A percentile compares a stretch with the other conserved stretches of the same genome.
These are phyloP conservation scores for Psittacula cyanocephala DNA, from an alignment of 2,113 vertebrate species.

Conservation along the genomic window DNA sequence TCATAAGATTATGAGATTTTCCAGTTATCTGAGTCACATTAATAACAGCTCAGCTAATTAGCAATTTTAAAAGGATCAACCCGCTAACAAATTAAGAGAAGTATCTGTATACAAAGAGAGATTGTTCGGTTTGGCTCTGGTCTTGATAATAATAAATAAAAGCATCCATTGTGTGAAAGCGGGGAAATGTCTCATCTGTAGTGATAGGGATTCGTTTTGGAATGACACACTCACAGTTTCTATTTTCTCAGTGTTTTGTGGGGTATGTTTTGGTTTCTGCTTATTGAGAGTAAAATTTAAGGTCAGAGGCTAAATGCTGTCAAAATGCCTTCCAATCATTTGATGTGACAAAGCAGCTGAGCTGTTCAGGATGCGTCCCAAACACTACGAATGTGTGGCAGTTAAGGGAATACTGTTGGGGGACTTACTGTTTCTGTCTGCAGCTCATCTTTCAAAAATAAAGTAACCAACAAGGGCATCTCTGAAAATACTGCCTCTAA, in stretches of 20 bases:
- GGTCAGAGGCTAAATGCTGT: slow-evolving; percentile 45
- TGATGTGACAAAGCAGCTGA: slow-evolving; percentile 53
- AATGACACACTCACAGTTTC: slow-evolving; percentile 49
- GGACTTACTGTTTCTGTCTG: neutral
- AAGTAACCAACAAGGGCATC: neutral
- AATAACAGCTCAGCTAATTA: slow-evolving; percentile 44
- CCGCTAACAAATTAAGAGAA: slow-evolving; percentile 49
- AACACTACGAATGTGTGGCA: neutral
- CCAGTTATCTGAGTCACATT: slow-evolving; percentile 29
- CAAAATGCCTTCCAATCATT: slow-evolving; percentile 30
- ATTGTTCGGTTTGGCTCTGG: slow-evolving; percentile 35
- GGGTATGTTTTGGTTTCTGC: slow-evolving; percentile 46
- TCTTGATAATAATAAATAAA: slow-evolving; percentile 59
- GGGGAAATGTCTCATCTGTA: slow-evolving; percentile 16
- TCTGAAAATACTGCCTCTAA: neutral
- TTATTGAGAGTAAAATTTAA: slow-evolving; percentile 44
- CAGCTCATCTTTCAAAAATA: neutral
- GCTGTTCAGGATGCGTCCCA: neutral
- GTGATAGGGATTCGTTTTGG: slow-evolving; percentile 44
- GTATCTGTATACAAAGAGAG: slow-evolving; percentile 32
- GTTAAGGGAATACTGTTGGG: neutral
- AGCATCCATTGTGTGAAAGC: slow-evolving; percentile 52
- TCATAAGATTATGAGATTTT: slow-evolving; percentile 31
- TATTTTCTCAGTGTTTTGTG: slow-evolving; percentile 54
- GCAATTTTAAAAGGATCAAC: slow-evolving; percentile 35